Base-by-base conservation (phyloP, 1,140 invertebrate species). In the Pectinophora gossypiella region DNA sequence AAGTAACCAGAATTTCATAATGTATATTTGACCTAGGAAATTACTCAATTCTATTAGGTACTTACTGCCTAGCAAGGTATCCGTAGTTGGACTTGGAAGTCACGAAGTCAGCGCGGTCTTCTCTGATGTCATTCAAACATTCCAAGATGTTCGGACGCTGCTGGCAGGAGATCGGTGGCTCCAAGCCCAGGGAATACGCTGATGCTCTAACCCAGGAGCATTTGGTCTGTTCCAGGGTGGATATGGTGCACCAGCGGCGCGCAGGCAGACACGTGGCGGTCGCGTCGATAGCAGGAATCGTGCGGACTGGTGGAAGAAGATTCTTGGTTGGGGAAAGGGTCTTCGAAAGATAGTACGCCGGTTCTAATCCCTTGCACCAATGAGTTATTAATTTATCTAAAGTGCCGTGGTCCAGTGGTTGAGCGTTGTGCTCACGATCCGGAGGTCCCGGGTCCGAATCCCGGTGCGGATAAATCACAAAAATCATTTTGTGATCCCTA, bases 31-130 rank as follows among this genome's bases (percentile, higher is more conserved):
- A n/a, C n/a, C n/a, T n/a, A n/a, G n/a, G n/a, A n/a, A n/a, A n/a
- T n/a, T n/a, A n/a, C n/a, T n/a, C n/a, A n/a, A n/a, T n/a, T n/a
- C n/a, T n/a, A 32, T 32, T 2, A 36, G 38, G 22, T 49, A 85
- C 85, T 89, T 85, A 94, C 90, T 90, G 84, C 71, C 93, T 91
- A n/a, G 92, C 92, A 19, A 92, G 75, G 64, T 91, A 94, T 40
- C 93, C 92, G 57, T 92, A 92, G 63, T 94, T 93, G 0, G 93
- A 90, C 36, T 93, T 92, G 0, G 92, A 76, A 1, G 89, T 89
- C 12, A 94, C 90, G 48, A 95, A 82, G 69, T 95, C 93, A n/a
- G 92, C 91, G 3, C 87, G 55, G 10, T 88, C 80, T 2, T 89
- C 77, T 19, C 86, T 76, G 19, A 95, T 91, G 48, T 88, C 85